phyloP scores from a whole-genome alignment of 2,888 invertebrate species.

The Drosophila yooni region DNA sequence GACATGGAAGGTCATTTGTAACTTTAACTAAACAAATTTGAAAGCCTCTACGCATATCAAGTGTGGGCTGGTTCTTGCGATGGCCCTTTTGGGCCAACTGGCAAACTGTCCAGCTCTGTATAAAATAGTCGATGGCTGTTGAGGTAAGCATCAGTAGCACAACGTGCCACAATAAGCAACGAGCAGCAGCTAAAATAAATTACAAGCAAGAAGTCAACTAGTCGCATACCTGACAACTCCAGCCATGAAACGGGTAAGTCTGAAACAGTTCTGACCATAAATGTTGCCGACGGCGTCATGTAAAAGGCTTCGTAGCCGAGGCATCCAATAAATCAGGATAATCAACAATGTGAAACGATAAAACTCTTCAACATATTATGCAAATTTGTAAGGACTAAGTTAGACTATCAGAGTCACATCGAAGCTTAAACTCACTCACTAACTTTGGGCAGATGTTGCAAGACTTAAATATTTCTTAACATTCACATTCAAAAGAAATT shows the following conservation, averaged over 20 bases:
- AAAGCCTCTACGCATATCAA: constrained; percentile 75
- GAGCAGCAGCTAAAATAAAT: constrained; percentile 46
- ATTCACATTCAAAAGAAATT: not conserved
- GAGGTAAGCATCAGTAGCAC: constrained; percentile 60
- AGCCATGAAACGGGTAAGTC: constrained; percentile 74
- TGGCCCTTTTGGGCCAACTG: constrained; percentile 37
- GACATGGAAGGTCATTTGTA: constrained; percentile 79
- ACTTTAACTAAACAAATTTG: constrained; percentile 80
- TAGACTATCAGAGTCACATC: not conserved
- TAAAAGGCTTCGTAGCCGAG: constrained; percentile 43
- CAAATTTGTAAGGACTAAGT: constrained; percentile 38
- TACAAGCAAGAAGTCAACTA: constrained; percentile 52
- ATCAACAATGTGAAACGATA: constrained; percentile 57
- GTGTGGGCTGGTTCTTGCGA: constrained; percentile 65
- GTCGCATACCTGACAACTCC: constrained; percentile 63
- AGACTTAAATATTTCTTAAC: not conserved
- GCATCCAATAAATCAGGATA: constrained; percentile 56
- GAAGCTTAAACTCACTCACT: constrained; percentile 11
- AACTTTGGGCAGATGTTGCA: not conserved
- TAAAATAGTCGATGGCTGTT: constrained; percentile 55
- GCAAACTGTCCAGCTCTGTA: constrained; percentile 33
- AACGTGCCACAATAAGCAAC: constrained; percentile 45
- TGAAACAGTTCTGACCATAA: constrained; percentile 48
- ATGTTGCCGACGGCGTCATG: constrained; percentile 49
- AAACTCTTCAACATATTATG: constrained; percentile 47